These are phyloP conservation scores for Esox lucius DNA, from an alignment of 2,797 vertebrate species.

Conservation along the genomic window DNA sequence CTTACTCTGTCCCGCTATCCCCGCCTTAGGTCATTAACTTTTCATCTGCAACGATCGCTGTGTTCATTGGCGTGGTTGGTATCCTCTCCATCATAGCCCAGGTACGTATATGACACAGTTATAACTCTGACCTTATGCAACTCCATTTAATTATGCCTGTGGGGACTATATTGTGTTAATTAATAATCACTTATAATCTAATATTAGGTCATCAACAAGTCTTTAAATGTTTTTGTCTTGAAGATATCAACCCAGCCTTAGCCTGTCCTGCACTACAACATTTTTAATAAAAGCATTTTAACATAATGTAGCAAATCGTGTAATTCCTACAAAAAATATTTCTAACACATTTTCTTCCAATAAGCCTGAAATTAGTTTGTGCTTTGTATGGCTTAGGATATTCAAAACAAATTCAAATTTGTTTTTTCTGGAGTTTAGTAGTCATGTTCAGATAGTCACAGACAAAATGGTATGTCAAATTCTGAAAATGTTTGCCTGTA, in stretches of 20 bases:
- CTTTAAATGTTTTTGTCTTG: not conserved
- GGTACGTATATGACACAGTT: conserved; percentile 67
- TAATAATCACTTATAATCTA: not conserved
- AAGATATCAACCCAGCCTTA: not conserved
- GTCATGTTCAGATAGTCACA: too few relatives aligned
- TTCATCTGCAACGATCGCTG: conserved; percentile 85
- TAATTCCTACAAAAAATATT: not conserved
- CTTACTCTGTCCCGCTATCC: conserved; percentile 5
- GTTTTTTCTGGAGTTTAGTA: too few relatives aligned
- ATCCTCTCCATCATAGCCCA: conserved; percentile 93
- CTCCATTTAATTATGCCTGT: not conserved
- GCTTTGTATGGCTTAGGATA: not conserved
- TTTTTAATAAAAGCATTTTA: not conserved
- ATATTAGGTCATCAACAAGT: not conserved
- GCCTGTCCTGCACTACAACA: not conserved
- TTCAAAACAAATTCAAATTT: too few relatives aligned
- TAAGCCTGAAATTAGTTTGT: not conserved
- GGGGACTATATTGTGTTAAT: not conserved
- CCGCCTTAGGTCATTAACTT: conserved; percentile 86
- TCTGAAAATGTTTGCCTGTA: too few relatives aligned
- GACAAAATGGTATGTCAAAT: too few relatives aligned
- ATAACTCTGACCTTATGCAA: not conserved
- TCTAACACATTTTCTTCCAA: not conserved
- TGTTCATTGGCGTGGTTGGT: conserved; percentile 93
- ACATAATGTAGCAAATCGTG: not conserved